Conservation (phyloP, 2,797 vertebrate species). For the Thamnophis elegans region DNA sequence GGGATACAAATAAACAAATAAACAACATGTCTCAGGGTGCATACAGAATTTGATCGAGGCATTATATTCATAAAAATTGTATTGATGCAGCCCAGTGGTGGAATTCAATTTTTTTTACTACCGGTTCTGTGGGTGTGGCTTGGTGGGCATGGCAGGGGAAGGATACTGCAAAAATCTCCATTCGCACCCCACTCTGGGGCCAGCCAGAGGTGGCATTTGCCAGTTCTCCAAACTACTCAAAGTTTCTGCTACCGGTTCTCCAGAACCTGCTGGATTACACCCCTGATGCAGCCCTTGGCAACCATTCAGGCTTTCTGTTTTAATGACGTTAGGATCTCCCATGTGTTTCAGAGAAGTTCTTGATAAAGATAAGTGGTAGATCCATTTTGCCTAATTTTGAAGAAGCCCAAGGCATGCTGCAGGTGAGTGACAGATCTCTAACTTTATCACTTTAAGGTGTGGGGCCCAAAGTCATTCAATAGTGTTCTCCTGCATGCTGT, state of each 20-base stretch:
- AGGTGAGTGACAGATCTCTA: neutral
- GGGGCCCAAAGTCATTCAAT: neutral
- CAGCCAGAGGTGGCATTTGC: no score
- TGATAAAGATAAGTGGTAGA: neutral
- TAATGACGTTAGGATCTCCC: neutral
- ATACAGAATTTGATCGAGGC: neutral
- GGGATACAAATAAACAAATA: neutral
- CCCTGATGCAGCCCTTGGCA: neutral
- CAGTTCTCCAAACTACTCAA: no score
- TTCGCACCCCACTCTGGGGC: no score
- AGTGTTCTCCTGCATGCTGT: neutral
- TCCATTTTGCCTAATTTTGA: neutral
- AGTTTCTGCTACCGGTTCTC: no score
- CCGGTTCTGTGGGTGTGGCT: no score
- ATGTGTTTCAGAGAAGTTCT: neutral
- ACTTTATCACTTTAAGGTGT: neutral
- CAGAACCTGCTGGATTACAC: no score
- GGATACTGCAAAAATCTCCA: no score
- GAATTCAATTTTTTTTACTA: no score
- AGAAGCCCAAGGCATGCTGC: neutral
- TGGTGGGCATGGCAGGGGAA: no score
- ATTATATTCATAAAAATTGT: neutral
- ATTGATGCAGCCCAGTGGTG: neutral
- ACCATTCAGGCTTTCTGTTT: neutral
- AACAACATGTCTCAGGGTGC: neutral